Evolutionary conservation across 2,888 invertebrate species (phyloP), one percentile per base, ranked within the genome.

Genomic region (Tineola bisselliella): DNA sequence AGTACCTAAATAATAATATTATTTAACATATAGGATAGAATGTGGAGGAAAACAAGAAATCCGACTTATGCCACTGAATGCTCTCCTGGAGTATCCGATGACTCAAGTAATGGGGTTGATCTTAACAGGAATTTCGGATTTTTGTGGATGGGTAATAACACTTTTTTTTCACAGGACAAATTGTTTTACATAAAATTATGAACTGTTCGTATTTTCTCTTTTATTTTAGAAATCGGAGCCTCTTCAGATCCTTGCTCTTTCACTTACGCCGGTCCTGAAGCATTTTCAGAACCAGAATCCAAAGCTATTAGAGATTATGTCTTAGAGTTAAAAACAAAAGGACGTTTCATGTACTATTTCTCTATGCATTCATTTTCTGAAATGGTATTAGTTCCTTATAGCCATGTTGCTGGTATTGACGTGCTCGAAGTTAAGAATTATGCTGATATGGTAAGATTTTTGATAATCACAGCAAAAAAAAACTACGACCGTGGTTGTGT

Each of bases 41-140:
- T 91, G 72, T 92, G 92, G 92, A 80, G 92, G 0, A 92, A 92
- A 70, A 90, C 90, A 0, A 76, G 76, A 57, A 75, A 87, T 1
- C 64, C 88, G 0, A 66, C 63, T 0, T 64, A 67, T 60, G 66
- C 64, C 17, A 74, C 69, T 0, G 64, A 68, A 0, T 82, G 82
- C 59, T 64, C 65, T 0, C 17, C 17, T 58, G 58, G 58, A 13
- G 25, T 25, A 25, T 31, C 58, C 15, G 69, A 80, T 64, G 83
- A 82, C 59, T 74, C 78, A 74, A 83, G 83, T 61, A 75, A 79
- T 56, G 84, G 84, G 0, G 75, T 84, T 5, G 84, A 84, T 63
- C 65, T 84, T 8, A 76, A 78, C 63, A 74, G 81, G 62, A 81
- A 81, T 63, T 86, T 84, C 61, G 66, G 75, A 61, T 79, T 67